Evolutionary conservation across 64 coral and sea anemone genomes (phyloP), one percentile per base, ranked within the genome.

Genomic region (Trachythela sp.): DNA sequence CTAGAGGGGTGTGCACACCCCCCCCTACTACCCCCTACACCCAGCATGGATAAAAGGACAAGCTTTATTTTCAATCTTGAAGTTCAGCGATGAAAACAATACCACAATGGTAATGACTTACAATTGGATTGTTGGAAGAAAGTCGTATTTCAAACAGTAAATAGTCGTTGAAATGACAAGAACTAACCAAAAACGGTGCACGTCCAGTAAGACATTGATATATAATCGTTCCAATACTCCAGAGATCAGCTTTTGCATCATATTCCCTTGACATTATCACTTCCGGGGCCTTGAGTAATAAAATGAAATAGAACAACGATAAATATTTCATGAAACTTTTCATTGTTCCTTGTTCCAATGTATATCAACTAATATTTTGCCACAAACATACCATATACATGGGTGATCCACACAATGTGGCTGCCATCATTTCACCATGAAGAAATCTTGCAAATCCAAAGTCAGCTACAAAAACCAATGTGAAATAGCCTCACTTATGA

Each of bases 381-480:
- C 15, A 59, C 13, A 22, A 40, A 48, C 50, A 26, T 89, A 98
- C 95, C 95, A 98, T 98, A 54, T 98, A 99, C 96, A 99, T 99
- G 0, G 96, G 96, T 77, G 96, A 99, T 37, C 96, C 96, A 92
- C 96, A 99, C 36, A 99, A 64, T 39, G 96, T 99, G 13, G 96
- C 96, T 80, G 96, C 96, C 96, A 99, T 99, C 96, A 99, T 99
- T 70, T 99, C 93, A 58, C 96, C 96, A 91, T 94, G 94, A 24
- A 99, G 91, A 84, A 99, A 99, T 38, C 96, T 91, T 89, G 96
- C 96, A 95, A 99, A 99, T 2, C 96, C 96, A 99, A 99, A 99
- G 60, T 99, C 96, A 95, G 96, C 96, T 99, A 26, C 7, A 80
- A 48, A 35, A 40, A 26, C 34, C 60, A 88, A 11, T 48, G 43